A percentile compares a stretch with the other conserved stretches of the same genome.
Evolutionary conservation across 2,888 invertebrate species (phyloP).

Genomic region (Zelleria hepariella): DNA sequence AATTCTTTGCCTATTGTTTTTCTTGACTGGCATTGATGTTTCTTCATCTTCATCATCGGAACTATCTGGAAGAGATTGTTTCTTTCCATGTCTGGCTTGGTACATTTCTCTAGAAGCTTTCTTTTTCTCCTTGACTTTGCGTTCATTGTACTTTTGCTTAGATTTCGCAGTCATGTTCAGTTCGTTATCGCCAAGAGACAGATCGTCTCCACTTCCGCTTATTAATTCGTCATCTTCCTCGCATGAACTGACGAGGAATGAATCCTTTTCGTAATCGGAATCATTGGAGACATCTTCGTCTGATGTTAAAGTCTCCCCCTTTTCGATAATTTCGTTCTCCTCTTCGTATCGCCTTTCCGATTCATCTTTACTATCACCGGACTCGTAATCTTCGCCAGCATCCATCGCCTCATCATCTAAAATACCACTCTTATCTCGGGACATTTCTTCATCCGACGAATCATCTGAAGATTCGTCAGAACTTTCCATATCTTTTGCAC

Average conservation of each 20-base stretch:
- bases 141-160: conserved; percentile 54
- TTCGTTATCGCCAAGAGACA: conserved; percentile 56
- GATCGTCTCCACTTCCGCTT: conserved; percentile 57
- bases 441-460: conserved; percentile 19
- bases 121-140: conserved; percentile 54
- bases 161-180: conserved; percentile 52
- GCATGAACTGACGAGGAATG: conserved; percentile 68
- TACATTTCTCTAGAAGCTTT: conserved; percentile 60
- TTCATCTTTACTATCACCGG: conserved; percentile 63
- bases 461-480: conserved; percentile 15
- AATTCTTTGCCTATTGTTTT: conserved; percentile 29
- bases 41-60: conserved; percentile 18
- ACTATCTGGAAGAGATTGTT: not conserved
- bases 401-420: conserved; percentile 51
- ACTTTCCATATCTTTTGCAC: not conserved
- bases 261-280: conserved; percentile 63
- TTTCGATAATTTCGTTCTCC: conserved; percentile 61
- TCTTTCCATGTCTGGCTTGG: conserved; percentile 42
- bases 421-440: conserved; percentile 25
- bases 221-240: conserved; percentile 54
- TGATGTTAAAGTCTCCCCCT: conserved; percentile 65
- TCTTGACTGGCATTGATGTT: conserved; percentile 21
- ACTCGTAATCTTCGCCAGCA: conserved; percentile 54
- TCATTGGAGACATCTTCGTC: conserved; percentile 54
- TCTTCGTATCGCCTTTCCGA: conserved; percentile 58